Evolutionary conservation across 2,113 vertebrate genomes (phyloP).

Genomic region (Sterrhoptilus dennistouni): DNA sequence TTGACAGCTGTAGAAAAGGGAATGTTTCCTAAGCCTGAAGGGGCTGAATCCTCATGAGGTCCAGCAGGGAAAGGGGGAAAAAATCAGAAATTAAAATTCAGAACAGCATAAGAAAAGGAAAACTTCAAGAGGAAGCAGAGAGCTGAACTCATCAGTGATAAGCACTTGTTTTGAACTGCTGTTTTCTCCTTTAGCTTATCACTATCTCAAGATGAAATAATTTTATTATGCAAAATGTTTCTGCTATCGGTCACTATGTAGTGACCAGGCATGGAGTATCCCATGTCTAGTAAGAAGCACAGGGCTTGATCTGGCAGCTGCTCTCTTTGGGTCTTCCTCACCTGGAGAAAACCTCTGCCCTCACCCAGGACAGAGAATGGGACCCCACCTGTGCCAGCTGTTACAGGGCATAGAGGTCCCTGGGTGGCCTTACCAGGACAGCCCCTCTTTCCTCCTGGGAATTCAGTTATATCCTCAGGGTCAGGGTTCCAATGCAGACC

Average conservation of each 20-base stretch:
- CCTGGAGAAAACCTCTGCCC: neutral
- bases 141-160: neutral
- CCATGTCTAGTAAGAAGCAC: neutral
- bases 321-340: neutral
- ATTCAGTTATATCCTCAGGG: neutral
- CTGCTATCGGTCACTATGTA: neutral
- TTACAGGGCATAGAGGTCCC: fast-evolving
- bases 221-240: neutral
- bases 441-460: neutral
- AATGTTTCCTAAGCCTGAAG: slow-evolving; percentile 17
- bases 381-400: neutral
- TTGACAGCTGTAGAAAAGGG: neutral
- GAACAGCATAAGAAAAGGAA: neutral
- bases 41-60: neutral
- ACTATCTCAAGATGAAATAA: neutral
- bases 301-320: neutral
- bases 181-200: neutral
- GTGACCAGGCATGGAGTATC: neutral
- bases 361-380: neutral
- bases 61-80: neutral
- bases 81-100: neutral
- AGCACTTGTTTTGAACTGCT: neutral
- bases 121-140: neutral
- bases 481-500: neutral
- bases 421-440: neutral